Percentiles rank a stretch among this genome's conserved stretches.
Evolutionary conservation across 2,113 vertebrate species (phyloP).

Genomic region (Malaclemys terrapin): DNA sequence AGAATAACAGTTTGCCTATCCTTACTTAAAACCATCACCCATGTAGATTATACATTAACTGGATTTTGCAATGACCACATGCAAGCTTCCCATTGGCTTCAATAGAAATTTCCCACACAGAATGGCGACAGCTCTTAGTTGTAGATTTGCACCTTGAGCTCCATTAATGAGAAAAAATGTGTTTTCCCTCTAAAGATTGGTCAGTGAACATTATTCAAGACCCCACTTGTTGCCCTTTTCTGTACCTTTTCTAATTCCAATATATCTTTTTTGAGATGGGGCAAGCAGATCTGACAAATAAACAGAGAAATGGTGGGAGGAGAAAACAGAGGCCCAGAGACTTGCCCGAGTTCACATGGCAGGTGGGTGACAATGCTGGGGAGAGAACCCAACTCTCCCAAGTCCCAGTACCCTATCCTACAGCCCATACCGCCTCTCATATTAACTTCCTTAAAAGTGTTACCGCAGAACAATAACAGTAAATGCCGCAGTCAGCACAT

Average conservation of each 20-base stretch:
- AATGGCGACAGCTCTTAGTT: not conserved
- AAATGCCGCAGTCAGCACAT: too few relatives aligned
- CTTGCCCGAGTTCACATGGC: not conserved
- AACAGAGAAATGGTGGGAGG: not conserved
- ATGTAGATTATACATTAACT: not conserved
- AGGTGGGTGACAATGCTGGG: not conserved
- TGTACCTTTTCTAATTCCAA: too few relatives aligned
- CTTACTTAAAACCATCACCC: constrained; percentile 3
- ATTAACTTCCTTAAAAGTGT: not conserved
- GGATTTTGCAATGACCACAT: not conserved
- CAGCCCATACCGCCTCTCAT: not conserved
- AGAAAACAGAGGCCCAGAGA: not conserved
- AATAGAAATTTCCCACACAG: not conserved
- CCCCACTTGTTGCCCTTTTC: not conserved
- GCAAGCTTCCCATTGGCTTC: constrained; percentile 18
- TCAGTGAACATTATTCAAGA: not conserved
- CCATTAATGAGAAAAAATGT: not conserved
- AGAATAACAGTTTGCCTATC: rapidly evolving
- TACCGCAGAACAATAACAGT: too few relatives aligned
- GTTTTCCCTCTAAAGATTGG: not conserved
- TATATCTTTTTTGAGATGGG: too few relatives aligned
- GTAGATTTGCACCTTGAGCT: not conserved
- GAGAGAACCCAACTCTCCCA: not conserved
- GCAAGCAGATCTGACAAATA: too few relatives aligned
- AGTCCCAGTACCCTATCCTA: not conserved